phyloP scores from a whole-genome alignment of 2,113 vertebrate genomes.

The Orthonyx spaldingii region DNA sequence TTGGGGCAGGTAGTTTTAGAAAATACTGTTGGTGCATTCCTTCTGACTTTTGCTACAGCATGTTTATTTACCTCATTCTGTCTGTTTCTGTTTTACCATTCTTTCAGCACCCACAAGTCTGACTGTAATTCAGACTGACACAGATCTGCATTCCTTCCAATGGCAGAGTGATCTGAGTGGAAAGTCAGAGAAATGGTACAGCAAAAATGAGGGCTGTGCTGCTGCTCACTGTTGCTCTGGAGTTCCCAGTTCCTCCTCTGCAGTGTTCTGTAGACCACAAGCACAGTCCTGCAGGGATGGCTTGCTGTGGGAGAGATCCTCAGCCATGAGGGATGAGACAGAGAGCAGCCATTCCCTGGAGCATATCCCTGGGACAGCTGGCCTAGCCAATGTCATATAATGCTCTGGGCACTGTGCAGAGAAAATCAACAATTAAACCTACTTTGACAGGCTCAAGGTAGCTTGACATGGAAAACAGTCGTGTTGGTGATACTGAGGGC shows the following conservation, averaged over 20 bases:
- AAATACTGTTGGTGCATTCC: background rate
- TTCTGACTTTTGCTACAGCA: background rate
- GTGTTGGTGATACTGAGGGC: background rate
- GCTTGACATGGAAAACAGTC: background rate
- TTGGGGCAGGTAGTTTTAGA: background rate
- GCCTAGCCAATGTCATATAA: background rate
- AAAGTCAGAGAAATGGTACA: background rate
- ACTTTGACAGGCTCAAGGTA: background rate
- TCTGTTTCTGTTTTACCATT: background rate
- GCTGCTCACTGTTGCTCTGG: background rate
- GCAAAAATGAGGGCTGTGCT: background rate
- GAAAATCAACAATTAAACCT: background rate
- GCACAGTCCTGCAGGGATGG: background rate
- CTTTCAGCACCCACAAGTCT: background rate
- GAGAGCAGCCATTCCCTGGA: background rate
- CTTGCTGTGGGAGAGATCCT: background rate
- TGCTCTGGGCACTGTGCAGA: background rate
- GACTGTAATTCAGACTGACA: background rate
- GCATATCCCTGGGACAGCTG: background rate
- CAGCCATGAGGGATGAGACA: background rate
- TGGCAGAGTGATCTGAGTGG: background rate
- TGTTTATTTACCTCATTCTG: background rate
- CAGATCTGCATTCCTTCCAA: background rate
- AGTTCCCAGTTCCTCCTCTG: background rate
- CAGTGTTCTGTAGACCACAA: rapidly evolving